phyloP scores from a whole-genome alignment of 2,888 invertebrate genomes.

The Anthrax anthrax region DNA sequence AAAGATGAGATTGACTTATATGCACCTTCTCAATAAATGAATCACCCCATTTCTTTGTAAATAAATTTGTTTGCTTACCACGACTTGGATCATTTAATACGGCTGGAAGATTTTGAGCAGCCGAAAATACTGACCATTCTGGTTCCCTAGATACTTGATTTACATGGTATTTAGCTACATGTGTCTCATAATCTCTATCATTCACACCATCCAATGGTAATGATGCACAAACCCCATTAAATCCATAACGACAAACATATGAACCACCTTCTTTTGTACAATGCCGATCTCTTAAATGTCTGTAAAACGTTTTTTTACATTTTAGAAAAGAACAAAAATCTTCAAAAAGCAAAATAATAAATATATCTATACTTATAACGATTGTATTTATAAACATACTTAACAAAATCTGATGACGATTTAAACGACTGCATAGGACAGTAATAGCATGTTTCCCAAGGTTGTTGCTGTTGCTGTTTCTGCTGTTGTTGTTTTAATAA shows the following conservation, averaged over 20 bases:
- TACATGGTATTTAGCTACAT: conserved; percentile 55
- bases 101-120: conserved; percentile 87
- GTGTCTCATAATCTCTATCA: conserved; percentile 76
- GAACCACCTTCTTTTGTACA: conserved; percentile 76
- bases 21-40: conserved; percentile 72
- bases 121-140: conserved; percentile 54
- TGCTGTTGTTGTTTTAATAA: conserved; percentile 1
- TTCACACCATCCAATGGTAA: conserved; percentile 80
- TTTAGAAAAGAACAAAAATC: neutral
- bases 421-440: conserved; percentile 45
- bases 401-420: conserved; percentile 44
- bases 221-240: conserved; percentile 72
- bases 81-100: conserved; percentile 89
- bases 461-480: conserved; percentile 4
- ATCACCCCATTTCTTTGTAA: conserved; percentile 97
- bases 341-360: too few relatives aligned
- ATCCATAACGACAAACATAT: conserved; percentile 74
- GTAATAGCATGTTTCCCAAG: conserved; percentile 48
- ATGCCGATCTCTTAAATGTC: conserved; percentile 66
- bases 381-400: conserved; percentile 20
- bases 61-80: conserved; percentile 82
- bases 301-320: conserved; percentile 29
- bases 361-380: neutral
- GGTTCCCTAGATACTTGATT: conserved; percentile 29
- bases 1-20: conserved; percentile 60